These are phyloP conservation scores for Dasyurus viverrinus DNA, from an alignment of 2,113 vertebrate species.

Conservation along the genomic window DNA sequence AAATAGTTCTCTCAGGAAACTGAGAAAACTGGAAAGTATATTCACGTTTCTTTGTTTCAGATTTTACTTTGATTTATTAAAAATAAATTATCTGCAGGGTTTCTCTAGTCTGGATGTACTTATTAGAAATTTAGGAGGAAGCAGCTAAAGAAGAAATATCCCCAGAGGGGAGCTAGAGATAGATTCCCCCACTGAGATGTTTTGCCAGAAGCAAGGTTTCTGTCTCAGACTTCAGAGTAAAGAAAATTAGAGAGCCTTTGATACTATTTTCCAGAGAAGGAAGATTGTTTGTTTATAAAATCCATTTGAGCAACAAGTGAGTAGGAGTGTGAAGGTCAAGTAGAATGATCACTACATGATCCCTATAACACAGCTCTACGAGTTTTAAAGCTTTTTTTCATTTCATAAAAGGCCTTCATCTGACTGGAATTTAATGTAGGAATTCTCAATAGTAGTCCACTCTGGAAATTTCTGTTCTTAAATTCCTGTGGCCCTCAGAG, in stretches of 20 bases:
- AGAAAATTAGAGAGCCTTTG: not conserved
- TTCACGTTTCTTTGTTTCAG: not conserved
- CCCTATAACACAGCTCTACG: not conserved
- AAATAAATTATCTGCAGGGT: not conserved
- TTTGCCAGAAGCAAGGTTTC: not conserved
- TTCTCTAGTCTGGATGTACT: not conserved
- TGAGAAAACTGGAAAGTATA: not conserved
- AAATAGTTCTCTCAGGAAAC: not conserved
- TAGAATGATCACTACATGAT: not conserved
- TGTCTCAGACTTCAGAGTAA: not conserved
- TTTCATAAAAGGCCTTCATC: not conserved
- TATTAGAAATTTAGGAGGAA: not conserved
- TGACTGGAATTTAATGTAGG: not conserved
- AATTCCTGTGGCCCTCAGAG: constrained; percentile 1
- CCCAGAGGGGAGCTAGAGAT: not conserved
- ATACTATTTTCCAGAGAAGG: not conserved
- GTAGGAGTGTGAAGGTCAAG: not conserved
- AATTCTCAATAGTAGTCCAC: constrained; percentile 13
- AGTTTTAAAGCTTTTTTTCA: not conserved
- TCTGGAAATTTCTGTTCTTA: constrained; percentile 28
- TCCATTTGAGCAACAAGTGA: not conserved
- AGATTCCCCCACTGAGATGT: not conserved
- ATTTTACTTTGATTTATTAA: not conserved
- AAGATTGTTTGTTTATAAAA: not conserved
- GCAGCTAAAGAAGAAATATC: not conserved